Percentiles rank a stretch among this genome's conserved stretches.
These are phyloP conservation scores for Chunga burmeisteri DNA, from an alignment of 2,113 vertebrate genomes.

Conservation along the genomic window DNA sequence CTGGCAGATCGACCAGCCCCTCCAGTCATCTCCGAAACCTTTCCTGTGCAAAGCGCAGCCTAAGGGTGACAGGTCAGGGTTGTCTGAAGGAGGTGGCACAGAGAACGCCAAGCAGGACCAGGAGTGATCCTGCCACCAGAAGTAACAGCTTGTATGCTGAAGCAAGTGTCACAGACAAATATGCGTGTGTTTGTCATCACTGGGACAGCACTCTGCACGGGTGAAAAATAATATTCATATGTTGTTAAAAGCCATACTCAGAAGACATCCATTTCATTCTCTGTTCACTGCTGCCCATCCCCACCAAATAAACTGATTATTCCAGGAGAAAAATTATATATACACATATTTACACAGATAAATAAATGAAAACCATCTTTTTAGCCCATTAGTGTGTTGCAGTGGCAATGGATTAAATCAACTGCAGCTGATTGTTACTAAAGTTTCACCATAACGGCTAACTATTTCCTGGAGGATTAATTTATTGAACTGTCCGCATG, in stretches of 20 bases:
- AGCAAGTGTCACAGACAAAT: background rate
- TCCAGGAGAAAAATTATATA: background rate
- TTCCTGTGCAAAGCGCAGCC: background rate
- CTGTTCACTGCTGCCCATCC: background rate
- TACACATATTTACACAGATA: background rate
- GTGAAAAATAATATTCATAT: background rate
- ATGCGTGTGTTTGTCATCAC: background rate
- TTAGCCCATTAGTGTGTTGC: background rate
- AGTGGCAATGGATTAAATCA: conserved; percentile 7
- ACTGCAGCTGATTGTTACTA: background rate
- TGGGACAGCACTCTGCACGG: background rate
- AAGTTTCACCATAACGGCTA: background rate
- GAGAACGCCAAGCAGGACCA: background rate
- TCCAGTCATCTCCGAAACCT: background rate
- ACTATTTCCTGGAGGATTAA: conserved; percentile 19
- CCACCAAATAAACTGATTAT: background rate
- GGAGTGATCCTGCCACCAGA: background rate
- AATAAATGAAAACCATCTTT: conserved; percentile 35
- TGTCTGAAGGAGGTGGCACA: background rate
- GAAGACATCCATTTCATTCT: background rate
- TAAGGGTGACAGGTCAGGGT: background rate
- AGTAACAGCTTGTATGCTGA: background rate
- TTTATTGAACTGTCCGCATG: background rate
- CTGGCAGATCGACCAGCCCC: background rate
- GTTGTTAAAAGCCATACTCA: background rate